Conservation (phyloP, 2,113 vertebrate genomes). For the Antennarius striatus region DNA sequence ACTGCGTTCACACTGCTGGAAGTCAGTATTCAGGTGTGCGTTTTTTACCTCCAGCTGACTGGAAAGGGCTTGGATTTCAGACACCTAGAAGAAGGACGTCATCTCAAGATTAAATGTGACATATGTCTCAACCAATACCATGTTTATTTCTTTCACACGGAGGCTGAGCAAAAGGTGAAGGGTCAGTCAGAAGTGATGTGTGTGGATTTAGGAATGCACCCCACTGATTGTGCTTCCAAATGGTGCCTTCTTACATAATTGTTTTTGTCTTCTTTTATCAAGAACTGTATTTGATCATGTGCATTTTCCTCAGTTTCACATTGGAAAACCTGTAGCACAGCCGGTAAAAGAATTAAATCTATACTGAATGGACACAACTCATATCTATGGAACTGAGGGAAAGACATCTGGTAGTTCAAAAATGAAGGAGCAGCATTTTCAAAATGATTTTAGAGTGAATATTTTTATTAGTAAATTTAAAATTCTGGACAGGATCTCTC, state of each 20-base stretch:
- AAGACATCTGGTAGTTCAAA: too few species aligned
- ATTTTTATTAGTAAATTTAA: too few species aligned
- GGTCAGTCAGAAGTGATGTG: background rate
- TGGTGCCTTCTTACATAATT: slow-evolving; percentile 11
- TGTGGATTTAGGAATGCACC: background rate
- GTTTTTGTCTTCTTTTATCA: slow-evolving; percentile 7
- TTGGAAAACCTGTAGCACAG: background rate
- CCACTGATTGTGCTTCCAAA: slow-evolving; percentile 24
- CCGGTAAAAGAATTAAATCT: background rate
- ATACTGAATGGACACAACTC: background rate
- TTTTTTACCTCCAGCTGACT: slow-evolving; percentile 67
- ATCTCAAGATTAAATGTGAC: background rate
- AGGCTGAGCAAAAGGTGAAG: background rate
- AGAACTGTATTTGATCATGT: slow-evolving; percentile 8
- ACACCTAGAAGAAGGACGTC: slow-evolving; percentile 53
- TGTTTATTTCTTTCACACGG: background rate
- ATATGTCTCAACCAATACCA: background rate
- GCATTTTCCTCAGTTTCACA: slow-evolving; percentile 4
- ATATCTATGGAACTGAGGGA: too few species aligned
- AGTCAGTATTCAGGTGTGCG: slow-evolving; percentile 17
- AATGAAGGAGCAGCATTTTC: too few species aligned
- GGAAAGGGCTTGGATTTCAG: slow-evolving; percentile 68
- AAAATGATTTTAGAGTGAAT: too few species aligned
- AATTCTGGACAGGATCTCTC: too few species aligned
- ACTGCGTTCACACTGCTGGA: slow-evolving; percentile 54